These are phyloP conservation scores for Neotragus moschatus DNA, from an alignment of 2,113 vertebrate genomes.

Conservation along the genomic window DNA sequence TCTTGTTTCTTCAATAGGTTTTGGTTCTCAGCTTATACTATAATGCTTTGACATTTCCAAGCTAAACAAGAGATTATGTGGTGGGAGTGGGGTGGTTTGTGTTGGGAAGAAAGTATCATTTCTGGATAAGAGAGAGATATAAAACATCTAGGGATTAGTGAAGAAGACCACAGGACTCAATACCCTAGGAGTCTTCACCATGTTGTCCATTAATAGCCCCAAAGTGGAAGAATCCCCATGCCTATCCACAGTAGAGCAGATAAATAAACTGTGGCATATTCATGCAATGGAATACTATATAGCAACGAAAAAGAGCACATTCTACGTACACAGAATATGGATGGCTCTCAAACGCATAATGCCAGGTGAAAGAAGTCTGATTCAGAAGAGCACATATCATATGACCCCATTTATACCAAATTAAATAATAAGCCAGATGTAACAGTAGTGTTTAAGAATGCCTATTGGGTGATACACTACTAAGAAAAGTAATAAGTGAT, in stretches of 20 bases:
- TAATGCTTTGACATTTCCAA: background rate
- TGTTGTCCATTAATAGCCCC: background rate
- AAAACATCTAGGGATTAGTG: background rate
- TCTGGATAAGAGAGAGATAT: background rate
- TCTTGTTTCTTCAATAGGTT: conserved; percentile 15
- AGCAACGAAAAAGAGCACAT: background rate
- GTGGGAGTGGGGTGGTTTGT: background rate
- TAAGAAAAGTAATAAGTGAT: background rate
- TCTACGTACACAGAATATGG: background rate
- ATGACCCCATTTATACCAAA: background rate
- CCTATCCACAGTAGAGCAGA: background rate
- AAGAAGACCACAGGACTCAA: background rate
- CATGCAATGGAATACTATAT: background rate
- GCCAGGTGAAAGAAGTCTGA: background rate
- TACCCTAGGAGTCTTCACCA: background rate
- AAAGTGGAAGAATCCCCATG: background rate
- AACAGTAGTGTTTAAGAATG: background rate
- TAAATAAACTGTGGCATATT: background rate
- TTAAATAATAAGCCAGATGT: background rate
- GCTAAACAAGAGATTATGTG: background rate
- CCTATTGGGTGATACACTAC: background rate
- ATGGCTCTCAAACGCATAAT: background rate
- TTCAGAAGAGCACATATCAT: background rate
- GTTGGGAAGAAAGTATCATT: background rate
- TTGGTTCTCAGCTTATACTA: background rate